phyloP scores from a whole-genome alignment of 2,797 vertebrate genomes.

The Florisuga fusca region DNA sequence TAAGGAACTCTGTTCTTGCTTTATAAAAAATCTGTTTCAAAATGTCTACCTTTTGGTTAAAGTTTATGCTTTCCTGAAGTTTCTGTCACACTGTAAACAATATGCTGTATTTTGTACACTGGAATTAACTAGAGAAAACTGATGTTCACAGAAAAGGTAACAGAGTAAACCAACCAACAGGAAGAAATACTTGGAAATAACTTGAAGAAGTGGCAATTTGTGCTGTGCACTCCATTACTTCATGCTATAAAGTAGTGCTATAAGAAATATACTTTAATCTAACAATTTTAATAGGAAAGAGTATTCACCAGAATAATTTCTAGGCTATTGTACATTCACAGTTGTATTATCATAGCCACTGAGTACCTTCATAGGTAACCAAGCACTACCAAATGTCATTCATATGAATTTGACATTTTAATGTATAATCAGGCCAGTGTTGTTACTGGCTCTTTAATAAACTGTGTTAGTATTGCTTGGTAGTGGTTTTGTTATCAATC shows the following conservation, averaged over 20 bases:
- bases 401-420: background rate
- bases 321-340: background rate
- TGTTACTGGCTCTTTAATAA: background rate
- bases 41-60: background rate
- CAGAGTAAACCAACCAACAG: background rate
- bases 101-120: background rate
- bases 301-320: background rate
- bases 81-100: background rate
- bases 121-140: background rate
- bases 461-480: background rate
- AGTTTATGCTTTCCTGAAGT: background rate
- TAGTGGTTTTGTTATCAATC: background rate
- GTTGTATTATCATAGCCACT: background rate
- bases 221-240: background rate
- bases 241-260: background rate
- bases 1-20: background rate
- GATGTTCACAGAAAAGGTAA: background rate
- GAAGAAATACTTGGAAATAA: slow-evolving; percentile 4
- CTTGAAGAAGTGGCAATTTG: background rate
- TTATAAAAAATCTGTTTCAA: background rate
- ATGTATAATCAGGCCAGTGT: background rate
- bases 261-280: background rate
- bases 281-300: background rate
- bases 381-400: background rate
- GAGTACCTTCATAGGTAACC: background rate